Conservation (phyloP, 2,113 vertebrate genomes). For the Lynx canadensis region DNA sequence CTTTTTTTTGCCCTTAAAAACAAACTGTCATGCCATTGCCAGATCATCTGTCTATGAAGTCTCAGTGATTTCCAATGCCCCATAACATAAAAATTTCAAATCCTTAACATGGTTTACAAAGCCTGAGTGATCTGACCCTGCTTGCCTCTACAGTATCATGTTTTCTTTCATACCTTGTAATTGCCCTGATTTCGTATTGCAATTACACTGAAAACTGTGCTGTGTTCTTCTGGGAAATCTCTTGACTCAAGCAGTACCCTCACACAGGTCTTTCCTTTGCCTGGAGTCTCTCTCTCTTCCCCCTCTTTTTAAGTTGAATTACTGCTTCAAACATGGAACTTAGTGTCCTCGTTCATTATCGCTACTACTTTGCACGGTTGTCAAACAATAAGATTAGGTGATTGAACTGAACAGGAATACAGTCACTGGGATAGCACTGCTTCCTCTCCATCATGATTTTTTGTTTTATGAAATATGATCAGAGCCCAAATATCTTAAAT, state of each 20-base stretch:
- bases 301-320: background rate
- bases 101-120: background rate
- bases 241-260: background rate
- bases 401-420: background rate
- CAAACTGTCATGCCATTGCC: background rate
- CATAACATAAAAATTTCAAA: background rate
- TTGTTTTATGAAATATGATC: background rate
- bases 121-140: background rate
- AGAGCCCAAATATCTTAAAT: background rate
- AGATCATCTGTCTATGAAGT: background rate
- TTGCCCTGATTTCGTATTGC: background rate
- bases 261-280: background rate
- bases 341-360: rapidly evolving
- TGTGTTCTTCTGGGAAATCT: background rate
- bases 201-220: background rate
- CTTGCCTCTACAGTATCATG: background rate
- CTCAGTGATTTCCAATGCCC: background rate
- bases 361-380: background rate
- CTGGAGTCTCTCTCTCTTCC: background rate
- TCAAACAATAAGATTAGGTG: background rate
- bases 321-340: no score
- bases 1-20: background rate
- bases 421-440: background rate
- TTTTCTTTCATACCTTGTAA: background rate
- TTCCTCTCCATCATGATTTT: background rate